Base-by-base conservation (phyloP, 2,888 invertebrate species). In the Plagodis dolabraria region DNA sequence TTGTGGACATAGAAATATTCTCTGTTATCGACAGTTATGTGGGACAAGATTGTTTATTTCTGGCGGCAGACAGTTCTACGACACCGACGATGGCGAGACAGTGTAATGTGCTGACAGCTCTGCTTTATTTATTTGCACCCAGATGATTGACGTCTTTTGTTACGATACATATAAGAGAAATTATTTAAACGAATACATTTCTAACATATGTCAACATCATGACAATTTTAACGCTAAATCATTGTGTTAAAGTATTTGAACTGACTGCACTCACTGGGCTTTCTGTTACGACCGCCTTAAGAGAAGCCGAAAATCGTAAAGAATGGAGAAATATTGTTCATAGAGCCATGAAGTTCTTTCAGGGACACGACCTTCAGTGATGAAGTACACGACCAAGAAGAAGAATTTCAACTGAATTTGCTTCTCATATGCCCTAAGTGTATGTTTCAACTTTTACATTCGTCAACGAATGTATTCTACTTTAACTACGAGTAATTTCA, bases 21-120 rank as follows among this genome's bases (percentile, higher is more conserved):
- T 65, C 68, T 67, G 69, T 80, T 82, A 84, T 84, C 79, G 82
- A 76, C 75, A 75, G 75, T 74, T 80, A 86, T 85, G 80, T 88
- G 74, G 86, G 79, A 75, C 87, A 83, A 73, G 75, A 77, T 71
- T 76, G 79, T 83, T 82, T 88, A 87, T 87, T 87, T 86, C 76
- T 82, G 77, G 77, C 77, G 59, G 69, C 72, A 75, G 77, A 75
- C 81, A 74, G 80, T 78, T 80, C 77, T 76, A 75, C 72, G 74
- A 67, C 71, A 70, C 70, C 69, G 71, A 65, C 70, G 74, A 67
- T 70, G 71, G 67, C 70, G 74, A 67, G 56, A 65, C 70, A 66
- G 58, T 56, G 64, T 69, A 71, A 71, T 59, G 67, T 64, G 67
- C 71, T 79, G 80, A 79, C 77, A 77, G 74, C 69, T 68, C 63